Evolutionary conservation across 1,140 invertebrate genomes (phyloP).

Genomic region (Aphis craccivora): DNA sequence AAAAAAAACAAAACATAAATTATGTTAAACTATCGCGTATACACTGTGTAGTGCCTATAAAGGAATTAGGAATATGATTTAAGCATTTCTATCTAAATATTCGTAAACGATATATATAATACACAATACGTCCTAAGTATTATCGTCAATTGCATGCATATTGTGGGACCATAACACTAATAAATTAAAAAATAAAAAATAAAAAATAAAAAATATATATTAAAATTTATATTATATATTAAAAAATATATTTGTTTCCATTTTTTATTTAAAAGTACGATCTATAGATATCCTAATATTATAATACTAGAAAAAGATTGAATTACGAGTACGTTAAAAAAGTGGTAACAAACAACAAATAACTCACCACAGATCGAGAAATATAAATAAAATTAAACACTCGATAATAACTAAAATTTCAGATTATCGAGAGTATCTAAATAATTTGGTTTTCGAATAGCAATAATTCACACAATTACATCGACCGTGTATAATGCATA

Average conservation of each 20-base stretch:
- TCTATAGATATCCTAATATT: neutral
- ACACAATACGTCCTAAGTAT: neutral
- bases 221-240: too few relatives aligned
- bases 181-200: neutral
- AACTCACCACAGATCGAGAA: neutral
- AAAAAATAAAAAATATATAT: too few relatives aligned
- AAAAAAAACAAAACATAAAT: neutral
- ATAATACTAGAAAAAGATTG: neutral
- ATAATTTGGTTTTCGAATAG: neutral
- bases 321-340: neutral
- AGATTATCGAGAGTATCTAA: neutral
- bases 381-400: neutral
- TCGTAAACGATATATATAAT: neutral
- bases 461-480: neutral
- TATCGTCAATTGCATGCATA: neutral
- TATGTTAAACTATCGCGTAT: neutral
- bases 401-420: neutral
- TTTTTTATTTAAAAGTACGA: neutral
- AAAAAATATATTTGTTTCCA: neutral
- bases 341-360: neutral
- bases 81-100: neutral
- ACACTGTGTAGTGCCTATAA: neutral
- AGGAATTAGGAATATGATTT: neutral
- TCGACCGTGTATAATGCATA: too few relatives aligned
- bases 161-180: neutral